Evolutionary conservation across 2,113 vertebrate genomes (phyloP), one percentile per base, ranked within the genome.

Genomic region (Kryptolebias marmoratus): DNA sequence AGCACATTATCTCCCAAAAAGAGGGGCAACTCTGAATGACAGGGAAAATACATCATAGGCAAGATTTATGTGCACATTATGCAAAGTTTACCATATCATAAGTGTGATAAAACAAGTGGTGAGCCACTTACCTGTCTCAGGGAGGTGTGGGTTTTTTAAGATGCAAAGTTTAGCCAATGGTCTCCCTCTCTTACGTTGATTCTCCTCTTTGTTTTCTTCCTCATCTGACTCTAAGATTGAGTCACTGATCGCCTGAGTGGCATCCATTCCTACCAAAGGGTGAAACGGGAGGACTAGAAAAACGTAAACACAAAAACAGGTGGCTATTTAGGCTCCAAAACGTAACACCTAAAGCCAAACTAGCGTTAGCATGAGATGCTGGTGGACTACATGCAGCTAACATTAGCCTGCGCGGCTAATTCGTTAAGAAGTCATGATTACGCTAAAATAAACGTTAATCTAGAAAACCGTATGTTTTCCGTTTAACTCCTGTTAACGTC

Each of bases 1-100:
- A 97, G 57, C 28, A 95, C 49, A 48, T 97, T 97, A 71, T 95
- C 90, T 56, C 96, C 96, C 1, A 90, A 76, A 84, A 93, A 96
- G 4, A 97, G 93, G 42, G 90, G 93, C 28, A 95, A 91, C 78
- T 96, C 96, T 97, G 84, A 13, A 18, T 54, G 53, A 71, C 36
- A 68, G 14, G 78, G 27, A 36, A 31, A 0, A 47, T 50, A 4
- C 5, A 75, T 44, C 3, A 11, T 64, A 27, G 60, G 10, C 36
- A 15, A 57, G 6, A 53, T 50, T 52, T 2, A 45, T 59, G 32
- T 13, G 1, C 14, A 39, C 28, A 59, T 14, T 45, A 22, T 50
- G 4, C 9, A 62, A 39, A 13, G 11, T 48, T 57, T 2, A 53
- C 5, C 2, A 64, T 7, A 45, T 30, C 1, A 32, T 13, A 14